Evolutionary conservation across 1,140 invertebrate genomes (phyloP), one percentile per base, ranked within the genome.

Genomic region (Probaryconus sp.): DNA sequence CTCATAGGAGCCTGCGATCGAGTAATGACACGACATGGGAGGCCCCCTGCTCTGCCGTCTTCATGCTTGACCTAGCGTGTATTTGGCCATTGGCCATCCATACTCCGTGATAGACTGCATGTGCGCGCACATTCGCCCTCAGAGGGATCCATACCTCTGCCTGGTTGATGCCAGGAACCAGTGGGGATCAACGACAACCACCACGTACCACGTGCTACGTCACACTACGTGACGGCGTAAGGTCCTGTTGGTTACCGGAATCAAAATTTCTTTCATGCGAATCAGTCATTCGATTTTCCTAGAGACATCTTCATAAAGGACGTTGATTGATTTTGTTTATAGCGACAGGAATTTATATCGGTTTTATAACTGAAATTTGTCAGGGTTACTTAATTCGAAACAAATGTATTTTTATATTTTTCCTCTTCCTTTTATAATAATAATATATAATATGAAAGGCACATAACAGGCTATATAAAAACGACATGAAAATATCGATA

Each of bases 71-170:
- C 79, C 78, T 81, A 81, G 76, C 82, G 73, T 85, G 78, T 80
- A 82, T 85, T 86, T 84, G 81, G 78, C 77, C 80, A 85, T 81
- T 80, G 81, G 80, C 84, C 78, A 82, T 81, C 80, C 61, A 79
- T 82, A 74, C 63, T 69, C 55, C 21, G 35, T 71, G 74, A 79
- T 81, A 77, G 70, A 83, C 63, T 69, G 60, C 77, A 70, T 42
- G 63, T 65, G 73, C 71, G 73, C 79, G 68, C 73, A 45, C 74
- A 67, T 69, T 68, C 31, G 47, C 68, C 43, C 48, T 55, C 21
- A 20, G 50, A 61, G 65, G 31, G 35, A 67, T 68, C 71, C 40
- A 68, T 73, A 63, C 63, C 56, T 56, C 35, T 55, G 38, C 37
- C 31, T 64, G 20, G 56, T 20, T 40, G 45, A 56, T 50, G 45